Conservation (phyloP, 2,113 vertebrate species). For the Polypterus bichir region DNA sequence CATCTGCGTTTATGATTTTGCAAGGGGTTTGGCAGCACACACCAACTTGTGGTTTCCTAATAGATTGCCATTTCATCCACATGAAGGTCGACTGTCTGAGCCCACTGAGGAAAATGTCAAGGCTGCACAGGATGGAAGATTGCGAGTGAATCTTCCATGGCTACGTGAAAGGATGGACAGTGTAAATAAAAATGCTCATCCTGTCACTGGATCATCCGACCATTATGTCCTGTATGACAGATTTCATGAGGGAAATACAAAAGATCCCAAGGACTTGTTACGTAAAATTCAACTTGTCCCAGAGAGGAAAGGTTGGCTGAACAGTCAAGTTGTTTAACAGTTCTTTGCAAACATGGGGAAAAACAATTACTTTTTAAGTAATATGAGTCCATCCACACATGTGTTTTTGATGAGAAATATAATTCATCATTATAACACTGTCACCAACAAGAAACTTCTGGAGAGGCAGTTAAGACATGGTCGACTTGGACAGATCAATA, state of each 20-base stretch:
- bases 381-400: neutral
- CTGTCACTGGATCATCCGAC: neutral
- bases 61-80: neutral
- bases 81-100: no score
- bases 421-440: neutral
- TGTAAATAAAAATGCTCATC: no score
- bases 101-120: no score
- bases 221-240: neutral
- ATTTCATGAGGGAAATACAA: neutral
- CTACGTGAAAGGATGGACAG: no score
- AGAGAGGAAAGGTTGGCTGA: neutral
- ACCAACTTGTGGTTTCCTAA: conserved; percentile 8
- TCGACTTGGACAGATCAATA: neutral
- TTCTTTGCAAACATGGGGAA: neutral
- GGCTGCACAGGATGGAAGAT: no score
- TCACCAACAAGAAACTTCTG: neutral
- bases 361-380: neutral
- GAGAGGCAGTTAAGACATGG: neutral
- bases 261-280: neutral
- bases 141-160: no score
- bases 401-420: neutral
- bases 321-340: neutral
- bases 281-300: neutral
- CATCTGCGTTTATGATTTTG: conserved; percentile 20
- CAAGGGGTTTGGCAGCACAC: conserved; percentile 16